A percentile compares a stretch with the other conserved stretches of the same genome.
Conservation (phyloP, 2,888 invertebrate species). For the Himalopsyche anomala region DNA sequence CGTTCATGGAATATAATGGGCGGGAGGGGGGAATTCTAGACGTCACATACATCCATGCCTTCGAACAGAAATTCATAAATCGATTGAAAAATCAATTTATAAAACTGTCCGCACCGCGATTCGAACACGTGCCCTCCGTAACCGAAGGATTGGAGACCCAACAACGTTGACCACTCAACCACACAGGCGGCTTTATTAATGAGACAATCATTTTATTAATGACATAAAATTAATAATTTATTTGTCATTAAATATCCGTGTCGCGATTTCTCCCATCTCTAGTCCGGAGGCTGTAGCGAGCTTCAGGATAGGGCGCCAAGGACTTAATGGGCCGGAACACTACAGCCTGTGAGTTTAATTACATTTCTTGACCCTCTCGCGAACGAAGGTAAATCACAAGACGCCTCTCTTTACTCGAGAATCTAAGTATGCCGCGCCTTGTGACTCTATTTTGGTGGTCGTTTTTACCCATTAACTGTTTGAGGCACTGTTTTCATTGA, state of each 20-base stretch:
- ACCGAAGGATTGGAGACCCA: too few relatives aligned
- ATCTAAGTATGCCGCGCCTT: conserved; percentile 33
- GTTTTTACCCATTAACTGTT: conserved; percentile 24
- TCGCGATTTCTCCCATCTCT: conserved; percentile 8
- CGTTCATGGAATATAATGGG: too few relatives aligned
- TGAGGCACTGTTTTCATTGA: conserved; percentile 3
- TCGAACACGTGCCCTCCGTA: too few relatives aligned
- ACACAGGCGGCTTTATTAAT: too few relatives aligned
- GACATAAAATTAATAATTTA: too few relatives aligned
- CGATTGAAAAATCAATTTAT: too few relatives aligned
- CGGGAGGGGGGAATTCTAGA: too few relatives aligned
- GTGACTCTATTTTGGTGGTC: conserved; percentile 31
- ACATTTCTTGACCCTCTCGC: conserved; percentile 64
- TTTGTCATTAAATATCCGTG: background rate
- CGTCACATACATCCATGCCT: too few relatives aligned
- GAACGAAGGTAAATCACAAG: conserved; percentile 62
- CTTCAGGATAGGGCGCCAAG: conserved; percentile 43
- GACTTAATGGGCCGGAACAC: conserved; percentile 63
- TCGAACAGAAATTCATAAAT: too few relatives aligned
- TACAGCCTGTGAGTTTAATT: conserved; percentile 63
- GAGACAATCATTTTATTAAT: too few relatives aligned
- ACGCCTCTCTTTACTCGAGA: conserved; percentile 29
- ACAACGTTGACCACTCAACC: too few relatives aligned
- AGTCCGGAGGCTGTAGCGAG: conserved; percentile 44
- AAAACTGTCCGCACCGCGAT: too few relatives aligned